Evolutionary conservation across 2,113 vertebrate species (phyloP).

Genomic region (Ceyx melanurus): DNA sequence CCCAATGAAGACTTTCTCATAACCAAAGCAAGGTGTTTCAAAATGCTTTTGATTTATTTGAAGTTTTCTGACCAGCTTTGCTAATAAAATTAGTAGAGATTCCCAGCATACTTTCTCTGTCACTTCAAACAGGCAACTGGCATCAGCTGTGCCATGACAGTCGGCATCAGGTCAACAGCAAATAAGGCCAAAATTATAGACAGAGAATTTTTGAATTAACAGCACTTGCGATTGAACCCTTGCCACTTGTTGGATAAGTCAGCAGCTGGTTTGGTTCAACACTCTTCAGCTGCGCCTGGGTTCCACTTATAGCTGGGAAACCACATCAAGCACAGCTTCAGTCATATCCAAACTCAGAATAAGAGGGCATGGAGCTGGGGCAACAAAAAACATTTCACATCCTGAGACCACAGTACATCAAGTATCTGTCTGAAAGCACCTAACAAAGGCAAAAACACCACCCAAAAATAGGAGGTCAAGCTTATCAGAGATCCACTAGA

Average conservation of each 20-base stretch:
- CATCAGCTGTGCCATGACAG: background rate
- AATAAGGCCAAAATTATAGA: background rate
- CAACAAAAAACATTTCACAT: background rate
- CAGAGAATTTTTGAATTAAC: background rate
- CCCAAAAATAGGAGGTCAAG: background rate
- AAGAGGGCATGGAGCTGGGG: background rate
- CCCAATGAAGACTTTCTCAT: background rate
- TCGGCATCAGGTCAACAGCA: background rate
- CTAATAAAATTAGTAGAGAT: background rate
- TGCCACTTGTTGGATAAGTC: background rate
- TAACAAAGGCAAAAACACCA: background rate
- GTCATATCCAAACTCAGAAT: background rate
- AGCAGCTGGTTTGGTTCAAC: background rate
- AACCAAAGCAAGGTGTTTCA: background rate
- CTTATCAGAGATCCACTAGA: background rate
- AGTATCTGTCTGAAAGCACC: background rate
- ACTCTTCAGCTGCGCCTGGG: background rate
- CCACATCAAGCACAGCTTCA: background rate
- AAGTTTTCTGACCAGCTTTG: background rate
- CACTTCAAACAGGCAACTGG: background rate
- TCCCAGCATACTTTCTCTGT: background rate
- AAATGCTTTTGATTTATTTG: background rate
- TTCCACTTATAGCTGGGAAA: background rate
- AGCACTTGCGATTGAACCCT: background rate
- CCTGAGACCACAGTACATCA: background rate